Conservation (phyloP, 2,888 invertebrate species). For the Drosophila mulleri region DNA sequence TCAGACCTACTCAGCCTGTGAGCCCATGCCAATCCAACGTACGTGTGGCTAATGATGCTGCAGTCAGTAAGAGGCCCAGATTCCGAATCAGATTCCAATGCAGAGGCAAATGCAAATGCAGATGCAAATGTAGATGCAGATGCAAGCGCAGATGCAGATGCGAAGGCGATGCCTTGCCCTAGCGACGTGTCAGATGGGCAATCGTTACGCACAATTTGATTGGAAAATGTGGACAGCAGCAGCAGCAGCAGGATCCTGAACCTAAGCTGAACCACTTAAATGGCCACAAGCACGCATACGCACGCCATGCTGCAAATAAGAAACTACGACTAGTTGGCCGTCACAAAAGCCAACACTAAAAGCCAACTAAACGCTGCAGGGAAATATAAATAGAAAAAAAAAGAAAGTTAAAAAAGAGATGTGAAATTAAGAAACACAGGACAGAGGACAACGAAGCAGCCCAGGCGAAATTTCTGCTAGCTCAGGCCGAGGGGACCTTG, state of each 20-base stretch:
- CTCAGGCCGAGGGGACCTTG: conserved; percentile 34
- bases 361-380: conserved; percentile 27
- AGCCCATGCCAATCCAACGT: conserved; percentile 46
- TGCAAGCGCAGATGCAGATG: background rate
- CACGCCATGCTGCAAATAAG: conserved; percentile 36
- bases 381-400: conserved; percentile 14
- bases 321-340: conserved; percentile 32
- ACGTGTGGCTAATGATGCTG: conserved; percentile 72
- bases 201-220: conserved; percentile 57
- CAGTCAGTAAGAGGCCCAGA: conserved; percentile 31
- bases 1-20: conserved; percentile 10
- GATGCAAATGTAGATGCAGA: background rate
- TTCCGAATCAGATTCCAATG: conserved; percentile 16
- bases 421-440: conserved; percentile 54
- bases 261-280: conserved; percentile 39
- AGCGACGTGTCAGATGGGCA: conserved; percentile 42
- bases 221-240: conserved; percentile 39
- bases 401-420: conserved; percentile 26
- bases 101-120: conserved; percentile 14
- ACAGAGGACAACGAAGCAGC: conserved; percentile 33
- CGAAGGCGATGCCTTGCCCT: conserved; percentile 26
- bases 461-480: conserved; percentile 15
- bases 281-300: conserved; percentile 55
- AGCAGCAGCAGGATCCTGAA: background rate
- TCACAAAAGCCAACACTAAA: conserved; percentile 31